Base-by-base conservation (phyloP, 2,113 vertebrate genomes). In the Poeciliopsis occidentalis region DNA sequence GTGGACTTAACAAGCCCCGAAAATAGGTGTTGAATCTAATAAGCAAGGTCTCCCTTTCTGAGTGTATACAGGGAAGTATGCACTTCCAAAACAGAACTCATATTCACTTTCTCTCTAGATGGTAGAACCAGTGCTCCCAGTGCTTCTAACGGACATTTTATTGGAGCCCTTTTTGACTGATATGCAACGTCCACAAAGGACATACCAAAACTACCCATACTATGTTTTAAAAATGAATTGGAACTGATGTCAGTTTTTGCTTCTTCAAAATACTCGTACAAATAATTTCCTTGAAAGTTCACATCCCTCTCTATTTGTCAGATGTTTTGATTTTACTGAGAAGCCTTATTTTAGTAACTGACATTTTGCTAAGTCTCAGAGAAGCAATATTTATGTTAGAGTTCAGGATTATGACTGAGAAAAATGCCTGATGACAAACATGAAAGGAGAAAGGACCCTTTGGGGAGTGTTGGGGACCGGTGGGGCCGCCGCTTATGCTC, bases 1-100 rank as follows among this genome's bases (percentile, higher is more conserved):
- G 93, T 86, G 92, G 92, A 92, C 91, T 94, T 93, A 90, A 93
- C 95, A 92, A 90, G 83, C 88, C 94, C 92, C 94, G 91, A 85
- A 94, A 96, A 87, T 95, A 95, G 95, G 94, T 96, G 89, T 93
- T 84, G 90, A 89, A 94, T 91, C 89, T 93, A 94, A 94, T 95
- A 94, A 91, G 75, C 73, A 88, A 89, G 87, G 92, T 90, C 89
- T 89, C 54, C 19, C 47, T 74, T 94, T 92, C 91, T 95, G 92
- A 89, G 92, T 95, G 94, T 93, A 93, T 94, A 95, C 92, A 88
- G 89, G 90, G 92, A 95, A 94, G 89, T 92, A 85, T 80, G 88
- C 93, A 91, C 89, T 88, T 83, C 80, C 78, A 61, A 82, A 82
- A 85, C 63, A 78, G 62, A 87, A 75, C 71, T 57, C 30, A 32